Evolutionary conservation across 1,140 invertebrate genomes (phyloP).

Genomic region (Stegodyphus mimosarum): DNA sequence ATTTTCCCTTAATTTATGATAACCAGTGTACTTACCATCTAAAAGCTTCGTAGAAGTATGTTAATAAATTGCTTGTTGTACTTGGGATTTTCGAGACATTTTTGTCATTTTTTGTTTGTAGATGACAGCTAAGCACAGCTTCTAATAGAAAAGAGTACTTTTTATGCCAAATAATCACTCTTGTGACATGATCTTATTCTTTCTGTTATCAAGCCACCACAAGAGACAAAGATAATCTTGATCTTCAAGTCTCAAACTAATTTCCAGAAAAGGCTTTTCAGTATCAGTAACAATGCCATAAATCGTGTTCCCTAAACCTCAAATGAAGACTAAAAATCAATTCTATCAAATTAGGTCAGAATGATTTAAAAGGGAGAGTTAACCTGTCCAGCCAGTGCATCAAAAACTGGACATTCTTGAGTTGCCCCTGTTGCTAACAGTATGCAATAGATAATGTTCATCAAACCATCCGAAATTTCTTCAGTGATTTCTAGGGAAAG

Average conservation of each 20-base stretch:
- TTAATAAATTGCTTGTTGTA: neutral
- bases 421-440: conserved; percentile 52
- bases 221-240: conserved; percentile 5
- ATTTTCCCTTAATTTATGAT: too few relatives aligned
- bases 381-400: conserved; percentile 59
- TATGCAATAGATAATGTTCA: neutral
- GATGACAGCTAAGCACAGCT: neutral
- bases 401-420: conserved; percentile 64
- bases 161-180: conserved; percentile 14
- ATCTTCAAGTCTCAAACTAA: neutral
- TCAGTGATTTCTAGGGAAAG: neutral
- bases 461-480: neutral
- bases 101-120: too few relatives aligned
- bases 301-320: neutral
- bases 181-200: neutral
- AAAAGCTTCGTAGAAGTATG: neutral
- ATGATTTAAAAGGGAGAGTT: conserved; percentile 15
- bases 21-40: too few relatives aligned
- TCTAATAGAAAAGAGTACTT: conserved; percentile 9
- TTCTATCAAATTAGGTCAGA: conserved; percentile 57
- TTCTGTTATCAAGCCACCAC: neutral
- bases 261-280: conserved; percentile 21
- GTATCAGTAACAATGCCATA: neutral
- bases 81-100: neutral
- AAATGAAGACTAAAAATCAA: neutral